These are phyloP conservation scores for Dipus sagitta DNA, from an alignment of 2,797 vertebrate species.

Conservation along the genomic window DNA sequence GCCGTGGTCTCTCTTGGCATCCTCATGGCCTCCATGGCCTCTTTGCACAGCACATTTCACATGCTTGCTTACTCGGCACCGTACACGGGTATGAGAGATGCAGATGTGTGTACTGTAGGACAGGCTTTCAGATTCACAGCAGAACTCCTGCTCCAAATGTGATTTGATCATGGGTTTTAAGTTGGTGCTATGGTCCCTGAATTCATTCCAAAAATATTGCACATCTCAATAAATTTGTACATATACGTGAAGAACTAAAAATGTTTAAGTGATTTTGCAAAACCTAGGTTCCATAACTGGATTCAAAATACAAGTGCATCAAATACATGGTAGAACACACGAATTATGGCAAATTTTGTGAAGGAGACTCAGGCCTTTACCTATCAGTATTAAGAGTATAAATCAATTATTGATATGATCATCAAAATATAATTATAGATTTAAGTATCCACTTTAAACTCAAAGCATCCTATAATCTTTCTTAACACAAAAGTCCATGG, in stretches of 20 bases:
- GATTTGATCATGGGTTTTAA: background rate
- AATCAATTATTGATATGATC: background rate
- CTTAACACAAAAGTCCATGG: background rate
- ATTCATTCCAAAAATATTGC: background rate
- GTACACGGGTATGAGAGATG: rapidly evolving
- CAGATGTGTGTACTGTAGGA: background rate
- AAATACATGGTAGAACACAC: rapidly evolving
- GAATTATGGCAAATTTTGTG: background rate
- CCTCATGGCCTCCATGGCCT: background rate
- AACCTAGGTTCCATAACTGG: background rate
- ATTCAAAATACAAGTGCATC: background rate
- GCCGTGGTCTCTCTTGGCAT: background rate
- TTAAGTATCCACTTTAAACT: no score
- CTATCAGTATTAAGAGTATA: background rate
- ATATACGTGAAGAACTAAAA: background rate
- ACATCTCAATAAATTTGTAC: background rate
- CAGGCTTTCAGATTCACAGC: background rate
- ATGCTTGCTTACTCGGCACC: background rate
- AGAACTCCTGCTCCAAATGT: background rate
- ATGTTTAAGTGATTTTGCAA: background rate
- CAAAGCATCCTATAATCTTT: no score
- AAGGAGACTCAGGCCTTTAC: background rate
- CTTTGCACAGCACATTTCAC: background rate
- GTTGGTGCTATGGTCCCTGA: background rate
- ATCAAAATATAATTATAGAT: background rate